Percentiles rank a stretch among this genome's conserved stretches.
phyloP scores from a whole-genome alignment of 2,888 invertebrate species.

The Xylota sylvarum region DNA sequence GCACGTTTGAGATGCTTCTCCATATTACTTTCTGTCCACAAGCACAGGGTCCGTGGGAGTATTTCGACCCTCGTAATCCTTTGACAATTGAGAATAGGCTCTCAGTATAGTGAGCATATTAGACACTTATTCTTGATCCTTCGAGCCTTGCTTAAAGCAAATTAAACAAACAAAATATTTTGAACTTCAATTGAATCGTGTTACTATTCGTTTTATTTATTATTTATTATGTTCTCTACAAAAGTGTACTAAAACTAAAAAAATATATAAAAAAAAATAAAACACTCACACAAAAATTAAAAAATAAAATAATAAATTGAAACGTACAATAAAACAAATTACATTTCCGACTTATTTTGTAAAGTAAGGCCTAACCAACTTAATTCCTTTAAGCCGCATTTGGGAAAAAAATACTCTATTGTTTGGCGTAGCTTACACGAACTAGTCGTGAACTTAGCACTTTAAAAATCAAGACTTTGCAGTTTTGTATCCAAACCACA shows the following conservation, averaged over 20 bases:
- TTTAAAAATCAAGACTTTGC: not conserved
- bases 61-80: too few relatives aligned
- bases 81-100: too few relatives aligned
- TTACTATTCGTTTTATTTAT: constrained; percentile 6
- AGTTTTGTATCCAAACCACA: too few relatives aligned
- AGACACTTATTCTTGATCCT: too few relatives aligned
- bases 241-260: constrained; percentile 25
- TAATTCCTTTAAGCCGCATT: not conserved
- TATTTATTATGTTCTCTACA: constrained; percentile 7
- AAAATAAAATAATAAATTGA: not conserved
- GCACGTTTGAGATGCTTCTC: too few relatives aligned
- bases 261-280: not conserved
- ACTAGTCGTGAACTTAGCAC: not conserved
- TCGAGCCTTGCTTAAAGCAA: too few relatives aligned
- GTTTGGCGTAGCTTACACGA: constrained; percentile 2
- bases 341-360: not conserved
- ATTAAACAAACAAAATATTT: not conserved
- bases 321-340: not conserved
- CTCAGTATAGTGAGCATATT: too few relatives aligned
- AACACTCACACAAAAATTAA: not conserved
- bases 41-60: too few relatives aligned
- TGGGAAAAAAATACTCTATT: too few relatives aligned
- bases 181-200: not conserved
- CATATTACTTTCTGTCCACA: too few relatives aligned
- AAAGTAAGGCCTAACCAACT: not conserved